These are phyloP conservation scores for Amphiprion percula DNA, from an alignment of 2,113 vertebrate species.

Conservation along the genomic window DNA sequence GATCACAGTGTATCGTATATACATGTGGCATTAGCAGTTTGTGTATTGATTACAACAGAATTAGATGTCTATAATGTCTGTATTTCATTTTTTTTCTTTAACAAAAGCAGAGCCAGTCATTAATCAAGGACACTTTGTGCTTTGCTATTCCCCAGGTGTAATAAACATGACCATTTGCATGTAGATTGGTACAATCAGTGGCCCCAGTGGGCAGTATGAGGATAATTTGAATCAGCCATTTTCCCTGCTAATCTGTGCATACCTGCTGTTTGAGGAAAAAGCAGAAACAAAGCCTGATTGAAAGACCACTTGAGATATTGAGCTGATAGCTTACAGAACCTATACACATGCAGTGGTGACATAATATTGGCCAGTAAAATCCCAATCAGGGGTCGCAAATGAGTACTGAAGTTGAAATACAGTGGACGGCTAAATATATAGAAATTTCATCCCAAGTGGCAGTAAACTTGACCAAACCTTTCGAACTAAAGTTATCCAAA, in stretches of 20 bases:
- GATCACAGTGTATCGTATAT: neutral
- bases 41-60: conserved; percentile 47
- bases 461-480: neutral
- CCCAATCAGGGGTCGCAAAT: neutral
- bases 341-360: neutral
- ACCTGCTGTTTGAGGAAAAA: conserved; percentile 31
- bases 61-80: conserved; percentile 33
- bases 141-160: conserved; percentile 69
- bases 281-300: conserved; percentile 56
- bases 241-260: conserved; percentile 40
- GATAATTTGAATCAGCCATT: conserved; percentile 42
- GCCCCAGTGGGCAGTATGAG: conserved; percentile 51
- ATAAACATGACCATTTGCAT: conserved; percentile 78
- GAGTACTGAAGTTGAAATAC: neutral
- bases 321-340: conserved; percentile 16
- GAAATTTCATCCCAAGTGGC: neutral
- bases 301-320: conserved; percentile 52
- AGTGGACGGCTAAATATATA: neutral
- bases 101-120: conserved; percentile 49
- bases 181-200: conserved; percentile 70
- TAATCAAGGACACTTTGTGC: conserved; percentile 72
- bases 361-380: neutral
- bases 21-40: conserved; percentile 4
- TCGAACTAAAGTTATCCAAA: neutral
- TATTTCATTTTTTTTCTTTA: conserved; percentile 29